phyloP scores from a whole-genome alignment of 2,797 vertebrate species.

The Chaunax sp. region DNA sequence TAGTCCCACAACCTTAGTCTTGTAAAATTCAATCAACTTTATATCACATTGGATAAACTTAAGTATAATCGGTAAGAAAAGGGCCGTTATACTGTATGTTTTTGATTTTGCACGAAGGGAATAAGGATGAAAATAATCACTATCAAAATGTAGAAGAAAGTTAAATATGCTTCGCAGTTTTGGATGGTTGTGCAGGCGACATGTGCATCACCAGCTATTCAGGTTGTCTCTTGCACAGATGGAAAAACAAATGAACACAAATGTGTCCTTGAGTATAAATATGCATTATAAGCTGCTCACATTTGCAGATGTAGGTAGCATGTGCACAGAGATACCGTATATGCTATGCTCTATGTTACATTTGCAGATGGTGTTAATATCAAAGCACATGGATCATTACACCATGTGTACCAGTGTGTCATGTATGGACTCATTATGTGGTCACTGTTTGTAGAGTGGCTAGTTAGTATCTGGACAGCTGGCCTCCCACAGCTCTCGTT shows the following conservation, averaged over 20 bases:
- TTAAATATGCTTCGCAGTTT: conserved; percentile 26
- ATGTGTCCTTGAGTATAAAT: conserved; percentile 52
- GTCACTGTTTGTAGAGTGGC: neutral
- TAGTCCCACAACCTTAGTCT: neutral
- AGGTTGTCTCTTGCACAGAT: conserved; percentile 54
- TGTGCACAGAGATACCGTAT: conserved; percentile 48
- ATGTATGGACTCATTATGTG: neutral
- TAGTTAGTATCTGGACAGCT: conserved; percentile 24
- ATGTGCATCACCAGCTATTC: conserved; percentile 32
- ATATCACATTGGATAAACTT: neutral
- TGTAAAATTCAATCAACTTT: neutral
- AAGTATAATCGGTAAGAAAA: too few species aligned
- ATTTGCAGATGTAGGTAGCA: conserved; percentile 67
- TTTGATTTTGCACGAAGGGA: neutral
- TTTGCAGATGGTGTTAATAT: conserved; percentile 51
- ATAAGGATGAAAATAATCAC: too few species aligned
- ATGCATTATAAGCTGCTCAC: conserved; percentile 60
- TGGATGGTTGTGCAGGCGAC: conserved; percentile 11
- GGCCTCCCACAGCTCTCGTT: conserved; percentile 23
- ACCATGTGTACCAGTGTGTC: conserved; percentile 11
- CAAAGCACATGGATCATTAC: conserved; percentile 26
- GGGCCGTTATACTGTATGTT: too few species aligned
- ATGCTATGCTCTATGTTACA: conserved; percentile 30
- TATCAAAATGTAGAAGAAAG: too few species aligned
- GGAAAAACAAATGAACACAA: conserved; percentile 64